Evolutionary conservation across 2,888 invertebrate species (phyloP).

Genomic region (Mythimna ferrago): DNA sequence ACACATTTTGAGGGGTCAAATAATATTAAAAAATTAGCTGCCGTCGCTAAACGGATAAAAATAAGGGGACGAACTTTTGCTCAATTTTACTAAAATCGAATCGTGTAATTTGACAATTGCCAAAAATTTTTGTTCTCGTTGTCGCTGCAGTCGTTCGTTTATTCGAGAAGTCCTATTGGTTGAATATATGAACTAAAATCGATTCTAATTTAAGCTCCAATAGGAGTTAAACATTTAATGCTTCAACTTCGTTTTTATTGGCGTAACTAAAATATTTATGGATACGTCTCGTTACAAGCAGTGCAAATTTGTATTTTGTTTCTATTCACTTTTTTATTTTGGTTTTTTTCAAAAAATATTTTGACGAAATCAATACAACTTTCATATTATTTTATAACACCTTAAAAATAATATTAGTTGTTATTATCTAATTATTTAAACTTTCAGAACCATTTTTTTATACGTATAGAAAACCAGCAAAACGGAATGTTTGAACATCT

Average conservation of each 20-base stretch:
- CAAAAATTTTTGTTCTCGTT: conserved; percentile 66
- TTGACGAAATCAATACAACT: no score
- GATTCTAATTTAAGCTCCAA: conserved; percentile 73
- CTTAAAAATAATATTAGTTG: no score
- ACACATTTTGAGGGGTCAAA: conserved; percentile 70
- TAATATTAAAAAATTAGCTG: conserved; percentile 67
- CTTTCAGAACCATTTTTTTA: neutral
- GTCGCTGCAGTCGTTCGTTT: neutral
- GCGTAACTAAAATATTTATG: conserved; percentile 29
- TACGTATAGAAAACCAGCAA: accelerated
- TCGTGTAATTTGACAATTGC: conserved; percentile 74
- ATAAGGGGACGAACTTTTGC: conserved; percentile 70
- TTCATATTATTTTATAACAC: no score
- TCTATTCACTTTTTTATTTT: neutral
- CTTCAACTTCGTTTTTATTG: conserved; percentile 71
- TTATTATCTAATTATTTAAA: neutral
- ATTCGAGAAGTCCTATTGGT: conserved; percentile 70
- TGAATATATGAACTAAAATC: conserved; percentile 48
- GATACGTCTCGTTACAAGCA: conserved; percentile 67
- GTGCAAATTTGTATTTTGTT: neutral
- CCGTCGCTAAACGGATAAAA: conserved; percentile 68
- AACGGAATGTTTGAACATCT: conserved; percentile 18
- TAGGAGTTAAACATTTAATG: conserved; percentile 81
- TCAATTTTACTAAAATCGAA: conserved; percentile 75
- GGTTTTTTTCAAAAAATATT: neutral